A percentile compares a stretch with the other conserved stretches of the same genome.
Conservation (phyloP, 2,113 vertebrate genomes). For the Mustelus asterias region DNA sequence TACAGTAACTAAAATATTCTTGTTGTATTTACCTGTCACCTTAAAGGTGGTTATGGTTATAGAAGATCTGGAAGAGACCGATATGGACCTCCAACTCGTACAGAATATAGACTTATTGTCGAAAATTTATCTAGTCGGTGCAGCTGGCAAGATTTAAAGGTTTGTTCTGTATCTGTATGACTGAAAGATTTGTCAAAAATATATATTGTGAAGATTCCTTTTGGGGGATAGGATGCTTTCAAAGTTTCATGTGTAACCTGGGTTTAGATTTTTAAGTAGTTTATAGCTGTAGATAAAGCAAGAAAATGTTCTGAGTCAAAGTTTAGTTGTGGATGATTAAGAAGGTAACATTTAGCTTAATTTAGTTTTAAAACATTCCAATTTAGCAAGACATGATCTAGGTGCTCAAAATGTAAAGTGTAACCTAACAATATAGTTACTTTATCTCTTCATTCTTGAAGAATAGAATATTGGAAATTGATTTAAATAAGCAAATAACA, state of each 20-base stretch:
- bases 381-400: not conserved
- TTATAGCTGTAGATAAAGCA: not conserved
- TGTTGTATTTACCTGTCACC: conserved; percentile 40
- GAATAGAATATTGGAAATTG: not conserved
- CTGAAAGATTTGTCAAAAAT: not conserved
- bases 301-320: not conserved
- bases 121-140: conserved; percentile 96
- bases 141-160: conserved; percentile 98
- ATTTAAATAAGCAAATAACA: not conserved
- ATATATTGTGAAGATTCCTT: not conserved
- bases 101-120: conserved; percentile 95
- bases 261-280: not conserved
- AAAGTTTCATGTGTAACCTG: not conserved
- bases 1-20: not conserved
- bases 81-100: conserved; percentile 87
- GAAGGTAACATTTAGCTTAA: not conserved
- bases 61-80: conserved; percentile 89
- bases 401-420: not conserved
- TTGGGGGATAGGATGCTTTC: not conserved
- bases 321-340: not conserved
- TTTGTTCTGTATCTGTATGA: conserved; percentile 47
- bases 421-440: not conserved
- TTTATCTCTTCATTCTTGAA: not conserved
- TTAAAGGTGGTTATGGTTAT: conserved; percentile 86
- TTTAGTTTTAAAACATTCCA: not conserved